These are phyloP conservation scores for Archips xylosteana DNA, from an alignment of 2,888 invertebrate genomes.

Conservation along the genomic window DNA sequence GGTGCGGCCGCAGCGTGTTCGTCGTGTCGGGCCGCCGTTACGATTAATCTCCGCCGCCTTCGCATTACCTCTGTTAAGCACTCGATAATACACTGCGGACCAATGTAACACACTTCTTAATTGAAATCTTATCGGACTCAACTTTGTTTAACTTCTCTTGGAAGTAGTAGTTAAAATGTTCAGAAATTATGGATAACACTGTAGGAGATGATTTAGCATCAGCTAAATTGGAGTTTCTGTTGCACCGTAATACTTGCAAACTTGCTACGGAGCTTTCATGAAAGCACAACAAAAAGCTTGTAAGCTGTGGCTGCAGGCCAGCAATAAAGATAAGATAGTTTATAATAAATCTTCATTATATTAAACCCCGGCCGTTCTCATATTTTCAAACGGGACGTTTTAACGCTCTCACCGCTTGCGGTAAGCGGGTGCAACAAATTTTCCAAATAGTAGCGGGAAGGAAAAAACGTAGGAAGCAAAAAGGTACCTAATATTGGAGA, in stretches of 20 bases:
- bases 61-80: constrained; percentile 18
- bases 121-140: not conserved
- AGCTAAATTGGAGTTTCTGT: constrained; percentile 25
- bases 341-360: constrained; percentile 77
- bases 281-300: constrained; percentile 40
- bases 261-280: constrained; percentile 10
- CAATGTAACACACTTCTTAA: not conserved
- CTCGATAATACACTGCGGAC: constrained; percentile 2
- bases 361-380: constrained; percentile 69
- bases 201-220: constrained; percentile 11
- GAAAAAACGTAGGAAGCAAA: constrained; percentile 58
- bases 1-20: constrained; percentile 30
- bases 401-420: constrained; percentile 72
- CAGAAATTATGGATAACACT: not conserved
- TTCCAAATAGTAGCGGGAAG: constrained; percentile 65
- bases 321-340: constrained; percentile 61
- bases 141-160: not conserved
- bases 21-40: constrained; percentile 9
- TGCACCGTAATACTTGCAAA: constrained; percentile 23
- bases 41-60: constrained; percentile 22
- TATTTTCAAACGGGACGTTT: constrained; percentile 74
- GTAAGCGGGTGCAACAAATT: constrained; percentile 75
- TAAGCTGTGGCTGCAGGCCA: constrained; percentile 33
- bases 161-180: not conserved
- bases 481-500: constrained; percentile 52